phyloP scores from a whole-genome alignment of 2,113 vertebrate species.

The Eubucco bourcierii region DNA sequence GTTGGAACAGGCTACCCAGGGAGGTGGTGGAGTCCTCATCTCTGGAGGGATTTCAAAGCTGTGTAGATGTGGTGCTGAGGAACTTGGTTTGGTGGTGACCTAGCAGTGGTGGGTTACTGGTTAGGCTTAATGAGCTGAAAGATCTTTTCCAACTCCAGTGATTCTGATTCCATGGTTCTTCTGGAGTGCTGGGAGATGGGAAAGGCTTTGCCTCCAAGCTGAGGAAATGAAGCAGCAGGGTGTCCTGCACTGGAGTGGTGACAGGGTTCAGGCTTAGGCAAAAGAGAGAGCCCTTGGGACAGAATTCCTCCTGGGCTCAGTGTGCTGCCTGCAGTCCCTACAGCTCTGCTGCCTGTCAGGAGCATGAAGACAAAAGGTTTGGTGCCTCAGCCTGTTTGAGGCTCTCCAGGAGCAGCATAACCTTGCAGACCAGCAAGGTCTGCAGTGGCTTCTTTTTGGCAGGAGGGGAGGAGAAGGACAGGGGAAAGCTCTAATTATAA shows the following conservation, averaged over 20 bases:
- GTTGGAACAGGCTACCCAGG: background rate
- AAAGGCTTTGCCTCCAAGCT: fast-evolving
- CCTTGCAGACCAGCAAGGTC: background rate
- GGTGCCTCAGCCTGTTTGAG: fast-evolving
- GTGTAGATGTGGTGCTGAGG: background rate
- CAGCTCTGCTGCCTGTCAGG: fast-evolving
- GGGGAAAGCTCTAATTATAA: background rate
- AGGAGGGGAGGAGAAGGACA: background rate
- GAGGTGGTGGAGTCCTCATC: background rate
- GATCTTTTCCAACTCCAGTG: too few relatives aligned
- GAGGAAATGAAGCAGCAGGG: background rate
- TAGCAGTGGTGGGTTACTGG: background rate
- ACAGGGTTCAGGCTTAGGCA: background rate
- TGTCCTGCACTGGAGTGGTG: too few relatives aligned
- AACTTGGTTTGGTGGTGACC: background rate
- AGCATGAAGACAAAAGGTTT: background rate
- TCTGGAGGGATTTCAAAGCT: background rate
- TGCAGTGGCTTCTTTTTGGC: background rate
- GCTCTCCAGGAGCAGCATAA: background rate
- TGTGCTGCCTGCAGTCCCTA: background rate
- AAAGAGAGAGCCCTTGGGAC: background rate
- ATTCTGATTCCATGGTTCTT: background rate
- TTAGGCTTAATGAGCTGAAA: background rate
- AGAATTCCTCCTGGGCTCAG: background rate
- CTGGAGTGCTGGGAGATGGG: background rate